Percentiles rank a stretch among this genome's conserved stretches.
These are phyloP conservation scores for Mallotus villosus DNA, from an alignment of 2,797 vertebrate species.

Conservation along the genomic window DNA sequence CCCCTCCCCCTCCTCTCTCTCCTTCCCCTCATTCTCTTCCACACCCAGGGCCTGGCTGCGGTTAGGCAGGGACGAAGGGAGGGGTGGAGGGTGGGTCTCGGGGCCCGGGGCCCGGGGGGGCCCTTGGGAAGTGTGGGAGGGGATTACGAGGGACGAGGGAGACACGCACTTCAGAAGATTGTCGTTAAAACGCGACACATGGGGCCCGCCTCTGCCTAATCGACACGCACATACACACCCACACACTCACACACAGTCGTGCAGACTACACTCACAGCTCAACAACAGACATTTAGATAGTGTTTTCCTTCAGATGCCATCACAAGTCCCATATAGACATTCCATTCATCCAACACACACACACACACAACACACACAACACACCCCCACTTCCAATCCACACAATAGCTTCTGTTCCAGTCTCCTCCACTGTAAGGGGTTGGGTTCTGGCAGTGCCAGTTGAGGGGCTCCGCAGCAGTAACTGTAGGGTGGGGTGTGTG, in stretches of 20 bases:
- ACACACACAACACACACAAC: too few species aligned
- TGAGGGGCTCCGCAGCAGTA: background rate
- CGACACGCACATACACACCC: constrained; percentile 13
- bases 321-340: too few species aligned
- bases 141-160: background rate
- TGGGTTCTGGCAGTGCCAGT: background rate
- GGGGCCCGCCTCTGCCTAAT: background rate
- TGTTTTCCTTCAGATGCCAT: background rate
- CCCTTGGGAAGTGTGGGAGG: background rate
- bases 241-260: background rate
- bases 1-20: constrained; percentile 39
- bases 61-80: background rate
- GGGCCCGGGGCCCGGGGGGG: background rate
- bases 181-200: constrained; percentile 24
- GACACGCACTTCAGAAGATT: constrained; percentile 5
- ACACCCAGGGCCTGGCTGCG: constrained; percentile 28
- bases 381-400: background rate
- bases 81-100: background rate
- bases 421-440: background rate
- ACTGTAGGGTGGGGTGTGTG: constrained; percentile 4
- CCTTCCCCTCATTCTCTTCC: constrained; percentile 33
- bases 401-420: background rate
- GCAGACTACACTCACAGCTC: too few species aligned
- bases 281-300: too few species aligned
- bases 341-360: too few species aligned